Percentiles rank a stretch among this genome's conserved stretches.
These are phyloP conservation scores for Nasonia giraulti DNA, from an alignment of 1,140 invertebrate species.

Conservation along the genomic window DNA sequence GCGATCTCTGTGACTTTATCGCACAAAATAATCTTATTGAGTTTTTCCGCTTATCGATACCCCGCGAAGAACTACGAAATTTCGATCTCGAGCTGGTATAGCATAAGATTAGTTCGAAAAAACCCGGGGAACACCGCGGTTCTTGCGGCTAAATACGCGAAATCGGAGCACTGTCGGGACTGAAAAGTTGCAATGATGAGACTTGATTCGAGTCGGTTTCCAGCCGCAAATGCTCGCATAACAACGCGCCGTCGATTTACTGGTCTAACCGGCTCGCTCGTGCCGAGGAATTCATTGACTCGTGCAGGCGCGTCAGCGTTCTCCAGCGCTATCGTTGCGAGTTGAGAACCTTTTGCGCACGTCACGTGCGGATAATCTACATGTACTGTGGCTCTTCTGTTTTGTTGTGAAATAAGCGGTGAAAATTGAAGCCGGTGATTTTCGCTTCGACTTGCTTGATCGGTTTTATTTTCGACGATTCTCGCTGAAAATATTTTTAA, in stretches of 20 bases:
- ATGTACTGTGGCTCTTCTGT: too few relatives aligned
- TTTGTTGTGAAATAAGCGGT: too few relatives aligned
- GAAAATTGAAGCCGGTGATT: too few relatives aligned
- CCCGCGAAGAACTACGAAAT: neutral
- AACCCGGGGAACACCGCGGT: neutral
- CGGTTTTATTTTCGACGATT: too few relatives aligned
- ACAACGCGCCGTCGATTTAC: neutral
- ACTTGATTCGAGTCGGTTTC: slow-evolving; percentile 9
- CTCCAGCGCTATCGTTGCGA: neutral
- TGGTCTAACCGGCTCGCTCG: slow-evolving; percentile 26
- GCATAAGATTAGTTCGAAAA: neutral
- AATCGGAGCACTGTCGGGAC: neutral
- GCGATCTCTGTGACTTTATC: neutral
- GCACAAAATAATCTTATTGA: neutral
- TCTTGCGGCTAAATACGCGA: neutral
- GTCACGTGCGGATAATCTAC: too few relatives aligned
- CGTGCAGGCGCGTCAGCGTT: neutral
- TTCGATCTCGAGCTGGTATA: neutral
- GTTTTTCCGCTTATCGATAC: neutral
- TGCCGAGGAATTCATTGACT: slow-evolving; percentile 14
- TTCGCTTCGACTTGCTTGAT: too few relatives aligned
- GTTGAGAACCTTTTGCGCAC: slow-evolving; percentile 39
- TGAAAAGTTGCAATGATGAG: neutral
- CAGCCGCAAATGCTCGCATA: neutral
- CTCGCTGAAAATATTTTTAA: too few relatives aligned